phyloP scores from a whole-genome alignment of 2,113 vertebrate species.

The Tonatia bakeri region DNA sequence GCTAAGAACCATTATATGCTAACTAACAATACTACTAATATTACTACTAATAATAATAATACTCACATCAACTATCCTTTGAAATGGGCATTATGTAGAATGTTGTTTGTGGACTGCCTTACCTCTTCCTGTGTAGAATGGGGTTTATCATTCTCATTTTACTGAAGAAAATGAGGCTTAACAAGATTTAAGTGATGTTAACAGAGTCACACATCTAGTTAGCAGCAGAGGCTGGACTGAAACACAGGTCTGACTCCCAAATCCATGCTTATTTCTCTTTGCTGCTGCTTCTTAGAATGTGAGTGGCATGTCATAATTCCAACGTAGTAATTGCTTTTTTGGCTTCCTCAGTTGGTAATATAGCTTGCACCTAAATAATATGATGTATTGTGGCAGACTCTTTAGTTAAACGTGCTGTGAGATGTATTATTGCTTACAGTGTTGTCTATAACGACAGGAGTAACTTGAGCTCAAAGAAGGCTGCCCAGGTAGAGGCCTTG shows the following conservation, averaged over 20 bases:
- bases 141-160: neutral
- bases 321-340: neutral
- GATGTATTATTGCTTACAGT: neutral
- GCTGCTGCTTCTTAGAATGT: neutral
- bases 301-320: neutral
- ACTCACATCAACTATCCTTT: neutral
- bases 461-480: conserved; percentile 16
- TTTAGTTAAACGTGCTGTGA: neutral
- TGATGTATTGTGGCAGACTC: neutral
- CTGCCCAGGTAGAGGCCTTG: conserved; percentile 51
- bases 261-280: neutral
- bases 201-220: neutral
- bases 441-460: neutral
- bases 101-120: too few relatives aligned
- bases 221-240: neutral
- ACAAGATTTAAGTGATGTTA: neutral
- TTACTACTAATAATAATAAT: neutral
- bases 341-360: neutral
- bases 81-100: neutral
- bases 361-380: neutral
- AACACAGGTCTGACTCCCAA: neutral
- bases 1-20: neutral
- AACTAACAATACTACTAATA: neutral
- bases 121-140: neutral
- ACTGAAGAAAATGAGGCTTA: neutral